Base-by-base conservation (phyloP, 2,797 vertebrate species). In the Ibycter americanus region DNA sequence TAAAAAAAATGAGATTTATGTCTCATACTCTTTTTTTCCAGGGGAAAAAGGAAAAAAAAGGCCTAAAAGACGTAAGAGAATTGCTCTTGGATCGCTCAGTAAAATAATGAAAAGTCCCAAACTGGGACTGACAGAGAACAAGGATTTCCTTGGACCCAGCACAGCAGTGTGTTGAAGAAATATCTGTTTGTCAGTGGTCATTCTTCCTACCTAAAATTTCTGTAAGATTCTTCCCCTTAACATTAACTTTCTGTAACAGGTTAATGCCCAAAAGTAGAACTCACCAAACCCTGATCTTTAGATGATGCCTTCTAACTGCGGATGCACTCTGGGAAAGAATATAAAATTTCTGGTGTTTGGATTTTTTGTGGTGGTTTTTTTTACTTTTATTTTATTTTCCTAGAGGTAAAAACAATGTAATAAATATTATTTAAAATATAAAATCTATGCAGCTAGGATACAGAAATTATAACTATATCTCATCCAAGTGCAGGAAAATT, bases 311-410 rank as follows among this genome's bases (percentile, higher is more conserved):
- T 78, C 32, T 61, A 72, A 84, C 51, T 70, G 19, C 32, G 84
- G 62, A 83, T 26, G 9, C 20, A 62, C 8, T 54, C 26, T 36
- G 11, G 27, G 9, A 80, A 89, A 77, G 10, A 80, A 52, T 12
- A 31, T 1, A 23, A 68, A 83, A 14, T 36, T 3, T 10, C n/a
- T 73, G 59, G 5, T 0, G 0, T 62, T 42, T 79, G 19, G 5
- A 0, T 15, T 36, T 32, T 63, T 46, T 52, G 15, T 34, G 17
- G 3, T 42, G 15, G 42, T 3, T 16, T 52, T 66, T 66, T 17
- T 2, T 1, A 44, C 40, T 36, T 62, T 34, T 9, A 11, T 76
- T 76, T 55, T 68, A 5, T 86, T 77, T 90, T 78, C 26, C 20
- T 73, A 52, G 15, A 46, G 5, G 5, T 49, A 79, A 91, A 81